These are phyloP conservation scores for Ariopsis seemanni DNA, from an alignment of 2,113 vertebrate species.

Conservation along the genomic window DNA sequence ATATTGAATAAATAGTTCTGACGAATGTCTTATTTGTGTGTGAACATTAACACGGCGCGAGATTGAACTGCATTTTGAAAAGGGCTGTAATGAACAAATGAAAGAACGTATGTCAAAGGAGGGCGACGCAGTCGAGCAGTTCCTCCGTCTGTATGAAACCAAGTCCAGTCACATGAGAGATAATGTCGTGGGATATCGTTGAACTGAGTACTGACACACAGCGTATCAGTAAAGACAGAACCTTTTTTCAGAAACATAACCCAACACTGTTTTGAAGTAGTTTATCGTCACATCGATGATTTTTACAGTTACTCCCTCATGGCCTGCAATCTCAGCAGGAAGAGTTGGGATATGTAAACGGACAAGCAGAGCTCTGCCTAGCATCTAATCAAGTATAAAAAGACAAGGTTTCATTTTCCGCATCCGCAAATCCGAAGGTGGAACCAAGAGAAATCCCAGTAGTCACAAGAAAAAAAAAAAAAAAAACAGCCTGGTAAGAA, in stretches of 20 bases:
- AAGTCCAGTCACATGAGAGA: background rate
- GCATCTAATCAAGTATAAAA: too few species aligned
- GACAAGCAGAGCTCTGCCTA: too few species aligned
- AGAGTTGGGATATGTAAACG: too few species aligned
- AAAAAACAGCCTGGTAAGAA: background rate
- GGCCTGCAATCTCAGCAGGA: too few species aligned
- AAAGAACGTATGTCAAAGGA: background rate
- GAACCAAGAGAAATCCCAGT: background rate
- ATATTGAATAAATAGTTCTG: constrained; percentile 19
- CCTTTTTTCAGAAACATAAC: background rate
- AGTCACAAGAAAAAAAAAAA: background rate
- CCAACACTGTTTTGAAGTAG: background rate
- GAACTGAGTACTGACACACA: background rate
- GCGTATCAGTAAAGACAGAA: background rate
- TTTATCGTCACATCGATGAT: background rate
- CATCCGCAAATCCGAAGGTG: too few species aligned
- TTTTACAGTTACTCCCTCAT: too few species aligned
- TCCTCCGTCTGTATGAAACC: background rate
- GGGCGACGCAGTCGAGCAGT: background rate
- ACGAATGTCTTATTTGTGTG: background rate
- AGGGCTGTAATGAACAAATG: background rate
- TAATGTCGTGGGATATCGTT: background rate
- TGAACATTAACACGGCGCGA: background rate
- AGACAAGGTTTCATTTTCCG: too few species aligned
- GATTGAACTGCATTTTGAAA: background rate